These are phyloP conservation scores for Austrolebias charrua DNA, from an alignment of 2,797 vertebrate species.

Conservation along the genomic window DNA sequence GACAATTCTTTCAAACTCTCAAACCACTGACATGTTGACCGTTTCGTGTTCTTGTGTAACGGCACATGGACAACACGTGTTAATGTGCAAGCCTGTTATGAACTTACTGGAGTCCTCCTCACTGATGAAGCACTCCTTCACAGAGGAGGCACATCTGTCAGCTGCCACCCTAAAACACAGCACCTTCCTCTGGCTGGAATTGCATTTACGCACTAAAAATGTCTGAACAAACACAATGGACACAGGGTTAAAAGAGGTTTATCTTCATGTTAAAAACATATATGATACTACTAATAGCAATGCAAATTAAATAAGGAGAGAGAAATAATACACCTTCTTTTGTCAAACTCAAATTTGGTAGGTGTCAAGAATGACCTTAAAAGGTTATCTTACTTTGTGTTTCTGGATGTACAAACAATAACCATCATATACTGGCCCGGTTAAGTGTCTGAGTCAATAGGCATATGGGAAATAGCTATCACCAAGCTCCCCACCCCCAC, in stretches of 20 bases:
- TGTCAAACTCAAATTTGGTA: too few species aligned
- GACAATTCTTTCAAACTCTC: not conserved
- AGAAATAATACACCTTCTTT: too few species aligned
- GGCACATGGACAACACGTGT: not conserved
- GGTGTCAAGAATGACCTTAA: too few species aligned
- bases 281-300: too few species aligned
- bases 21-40: not conserved
- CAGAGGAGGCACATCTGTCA: conserved; percentile 78
- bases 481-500: too few species aligned
- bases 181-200: conserved; percentile 82
- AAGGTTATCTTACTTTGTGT: too few species aligned
- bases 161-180: conserved; percentile 82
- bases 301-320: too few species aligned
- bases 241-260: not conserved
- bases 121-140: conserved; percentile 84
- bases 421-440: too few species aligned
- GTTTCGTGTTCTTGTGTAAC: not conserved
- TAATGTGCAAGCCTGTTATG: conserved; percentile 7
- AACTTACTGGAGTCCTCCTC: conserved; percentile 86
- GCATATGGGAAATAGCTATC: too few species aligned
- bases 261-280: not conserved
- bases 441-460: too few species aligned
- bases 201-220: conserved; percentile 88
- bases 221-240: conserved; percentile 71
- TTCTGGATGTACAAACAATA: too few species aligned